Evolutionary conservation across 2,113 vertebrate genomes (phyloP).

Genomic region (Daubentonia madagascariensis): DNA sequence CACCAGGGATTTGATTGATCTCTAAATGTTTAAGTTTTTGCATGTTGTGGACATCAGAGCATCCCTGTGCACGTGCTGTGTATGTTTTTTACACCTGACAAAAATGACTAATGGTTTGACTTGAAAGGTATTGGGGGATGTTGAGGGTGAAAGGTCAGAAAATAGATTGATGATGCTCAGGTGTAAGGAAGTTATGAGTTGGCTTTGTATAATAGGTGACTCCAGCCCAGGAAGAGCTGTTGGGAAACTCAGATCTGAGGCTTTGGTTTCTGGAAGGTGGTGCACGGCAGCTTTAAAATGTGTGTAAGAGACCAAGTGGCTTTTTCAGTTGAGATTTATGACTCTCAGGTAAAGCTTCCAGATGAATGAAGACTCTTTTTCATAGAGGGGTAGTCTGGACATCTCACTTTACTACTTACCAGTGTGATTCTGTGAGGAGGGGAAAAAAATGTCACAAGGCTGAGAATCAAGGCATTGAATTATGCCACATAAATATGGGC

Average conservation of each 20-base stretch:
- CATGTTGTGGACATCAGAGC: background rate
- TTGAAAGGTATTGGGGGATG: conserved; percentile 18
- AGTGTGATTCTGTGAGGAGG: conserved; percentile 12
- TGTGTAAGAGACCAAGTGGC: background rate
- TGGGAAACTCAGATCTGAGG: conserved; percentile 18
- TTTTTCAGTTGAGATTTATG: background rate
- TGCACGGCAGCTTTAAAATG: background rate
- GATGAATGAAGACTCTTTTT: background rate
- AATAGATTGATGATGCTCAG: background rate
- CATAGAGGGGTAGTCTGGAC: background rate
- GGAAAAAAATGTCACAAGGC: background rate
- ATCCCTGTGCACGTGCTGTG: background rate
- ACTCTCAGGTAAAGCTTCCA: background rate
- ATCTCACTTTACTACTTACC: background rate
- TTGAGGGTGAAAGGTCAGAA: conserved; percentile 24
- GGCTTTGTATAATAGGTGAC: conserved; percentile 36
- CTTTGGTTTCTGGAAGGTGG: conserved; percentile 25
- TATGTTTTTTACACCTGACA: background rate
- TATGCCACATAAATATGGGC: background rate
- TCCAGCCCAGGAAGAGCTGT: conserved; percentile 30
- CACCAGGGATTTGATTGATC: background rate
- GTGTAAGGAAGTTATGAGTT: conserved; percentile 42
- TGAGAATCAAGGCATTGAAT: background rate
- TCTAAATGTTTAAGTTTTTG: background rate
- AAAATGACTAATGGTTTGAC: conserved; percentile 40